These are phyloP conservation scores for Neodiprion lecontei DNA, from an alignment of 1,140 invertebrate genomes.

Conservation along the genomic window DNA sequence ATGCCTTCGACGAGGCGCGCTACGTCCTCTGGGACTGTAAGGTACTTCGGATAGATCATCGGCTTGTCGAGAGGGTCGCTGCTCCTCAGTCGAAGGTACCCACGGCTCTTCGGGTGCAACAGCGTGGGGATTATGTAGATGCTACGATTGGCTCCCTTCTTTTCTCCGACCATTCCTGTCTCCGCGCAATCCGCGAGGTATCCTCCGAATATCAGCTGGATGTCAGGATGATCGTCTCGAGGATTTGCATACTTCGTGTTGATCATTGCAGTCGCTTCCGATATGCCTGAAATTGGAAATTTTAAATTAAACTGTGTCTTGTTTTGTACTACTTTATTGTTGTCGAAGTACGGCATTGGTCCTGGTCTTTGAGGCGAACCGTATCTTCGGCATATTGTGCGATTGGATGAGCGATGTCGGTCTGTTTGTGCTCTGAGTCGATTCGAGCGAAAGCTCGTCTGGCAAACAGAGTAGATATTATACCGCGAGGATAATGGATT, in stretches of 20 bases:
- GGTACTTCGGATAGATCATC: constrained; percentile 85
- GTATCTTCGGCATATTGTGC: too few relatives aligned
- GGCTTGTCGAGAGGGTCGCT: constrained; percentile 82
- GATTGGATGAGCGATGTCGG: too few relatives aligned
- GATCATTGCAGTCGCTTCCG: constrained; percentile 82
- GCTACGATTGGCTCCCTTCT: constrained; percentile 57
- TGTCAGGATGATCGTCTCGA: constrained; percentile 78
- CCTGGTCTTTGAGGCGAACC: too few relatives aligned
- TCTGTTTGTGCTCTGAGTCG: too few relatives aligned
- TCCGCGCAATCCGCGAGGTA: constrained; percentile 82
- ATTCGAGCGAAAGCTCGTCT: too few relatives aligned
- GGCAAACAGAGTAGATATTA: too few relatives aligned
- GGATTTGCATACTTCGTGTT: constrained; percentile 82
- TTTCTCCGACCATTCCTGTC: constrained; percentile 84
- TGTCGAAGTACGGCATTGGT: too few relatives aligned
- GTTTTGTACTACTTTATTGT: too few relatives aligned
- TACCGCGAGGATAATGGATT: too few relatives aligned
- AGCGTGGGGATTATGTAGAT: constrained; percentile 73
- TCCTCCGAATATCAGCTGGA: constrained; percentile 86
- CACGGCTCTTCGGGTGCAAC: constrained; percentile 82
- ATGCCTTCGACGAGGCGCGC: constrained; percentile 76
- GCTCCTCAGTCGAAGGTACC: constrained; percentile 74
- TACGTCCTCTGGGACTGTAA: constrained; percentile 78
- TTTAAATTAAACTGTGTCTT: too few relatives aligned
- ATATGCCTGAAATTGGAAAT: constrained; percentile 66